These are phyloP conservation scores for Catocala nupta DNA, from an alignment of 2,888 invertebrate species.

Conservation along the genomic window DNA sequence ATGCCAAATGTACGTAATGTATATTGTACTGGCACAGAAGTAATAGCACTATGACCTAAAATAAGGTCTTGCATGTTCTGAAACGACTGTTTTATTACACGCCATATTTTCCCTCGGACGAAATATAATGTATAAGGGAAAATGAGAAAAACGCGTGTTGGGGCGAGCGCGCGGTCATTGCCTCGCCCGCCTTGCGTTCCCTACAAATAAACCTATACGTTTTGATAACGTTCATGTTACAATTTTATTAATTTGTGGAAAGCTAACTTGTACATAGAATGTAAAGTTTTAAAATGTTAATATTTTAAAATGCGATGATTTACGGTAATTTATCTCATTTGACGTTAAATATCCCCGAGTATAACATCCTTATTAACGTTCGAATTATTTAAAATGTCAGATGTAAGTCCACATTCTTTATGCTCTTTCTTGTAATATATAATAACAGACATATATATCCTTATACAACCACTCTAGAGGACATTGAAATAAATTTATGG, in stretches of 20 bases:
- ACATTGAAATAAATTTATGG: too few relatives aligned
- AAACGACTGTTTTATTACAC: slow-evolving; percentile 60
- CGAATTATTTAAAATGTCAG: too few relatives aligned
- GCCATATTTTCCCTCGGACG: slow-evolving; percentile 59
- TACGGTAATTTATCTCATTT: too few relatives aligned
- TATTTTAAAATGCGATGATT: neutral
- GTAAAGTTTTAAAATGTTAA: neutral
- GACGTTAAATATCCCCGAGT: too few relatives aligned
- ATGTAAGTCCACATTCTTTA: too few relatives aligned
- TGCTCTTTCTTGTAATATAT: too few relatives aligned
- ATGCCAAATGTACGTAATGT: neutral
- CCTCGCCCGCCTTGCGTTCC: slow-evolving; percentile 43
- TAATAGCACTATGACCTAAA: slow-evolving; percentile 58
- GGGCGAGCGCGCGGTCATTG: slow-evolving; percentile 57
- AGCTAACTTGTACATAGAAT: neutral
- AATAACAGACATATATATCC: too few relatives aligned
- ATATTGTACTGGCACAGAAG: slow-evolving; percentile 23
- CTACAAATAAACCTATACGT: slow-evolving; percentile 1
- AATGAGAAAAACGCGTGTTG: slow-evolving; percentile 66
- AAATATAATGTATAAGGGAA: slow-evolving; percentile 51
- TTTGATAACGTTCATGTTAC: slow-evolving; percentile 11
- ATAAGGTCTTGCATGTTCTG: slow-evolving; percentile 69
- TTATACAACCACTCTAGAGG: too few relatives aligned
- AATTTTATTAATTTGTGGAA: slow-evolving; percentile 14
- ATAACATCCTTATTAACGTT: too few relatives aligned